phyloP scores from a whole-genome alignment of 1,140 invertebrate species.

The Aethina tumida region DNA sequence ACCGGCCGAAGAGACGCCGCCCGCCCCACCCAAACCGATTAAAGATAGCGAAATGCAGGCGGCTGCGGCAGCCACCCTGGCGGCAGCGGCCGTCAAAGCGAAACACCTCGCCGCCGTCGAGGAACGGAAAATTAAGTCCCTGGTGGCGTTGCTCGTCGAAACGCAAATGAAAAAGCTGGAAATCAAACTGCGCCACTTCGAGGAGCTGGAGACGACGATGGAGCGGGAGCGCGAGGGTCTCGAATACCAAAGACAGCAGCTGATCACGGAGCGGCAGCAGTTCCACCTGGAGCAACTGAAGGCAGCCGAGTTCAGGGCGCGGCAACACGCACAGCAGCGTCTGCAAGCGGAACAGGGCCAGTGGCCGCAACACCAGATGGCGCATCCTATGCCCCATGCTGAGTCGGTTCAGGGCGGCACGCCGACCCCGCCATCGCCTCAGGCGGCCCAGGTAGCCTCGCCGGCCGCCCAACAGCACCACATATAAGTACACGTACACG shows the following conservation, averaged over 20 bases:
- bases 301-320: conserved; percentile 88
- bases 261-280: conserved; percentile 94
- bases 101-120: conserved; percentile 96
- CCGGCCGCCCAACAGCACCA: conserved; percentile 29
- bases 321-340: conserved; percentile 77
- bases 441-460: conserved; percentile 33
- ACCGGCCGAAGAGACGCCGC: conserved; percentile 35
- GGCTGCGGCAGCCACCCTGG: conserved; percentile 89
- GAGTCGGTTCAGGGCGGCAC: conserved; percentile 26
- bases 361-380: conserved; percentile 34
- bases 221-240: conserved; percentile 90
- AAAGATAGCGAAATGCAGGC: conserved; percentile 81
- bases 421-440: conserved; percentile 34
- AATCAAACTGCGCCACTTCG: conserved; percentile 95
- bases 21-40: background rate
- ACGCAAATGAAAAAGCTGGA: conserved; percentile 98
- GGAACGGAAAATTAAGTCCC: conserved; percentile 92
- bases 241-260: conserved; percentile 93
- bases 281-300: conserved; percentile 96
- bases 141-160: conserved; percentile 93
- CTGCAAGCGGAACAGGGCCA: conserved; percentile 51
- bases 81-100: conserved; percentile 95
- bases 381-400: conserved; percentile 14
- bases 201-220: conserved; percentile 97
- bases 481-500: no score